Percentiles rank a stretch among this genome's conserved stretches.
Conservation (phyloP, 2,797 vertebrate species). For the Simalia tracyae region DNA sequence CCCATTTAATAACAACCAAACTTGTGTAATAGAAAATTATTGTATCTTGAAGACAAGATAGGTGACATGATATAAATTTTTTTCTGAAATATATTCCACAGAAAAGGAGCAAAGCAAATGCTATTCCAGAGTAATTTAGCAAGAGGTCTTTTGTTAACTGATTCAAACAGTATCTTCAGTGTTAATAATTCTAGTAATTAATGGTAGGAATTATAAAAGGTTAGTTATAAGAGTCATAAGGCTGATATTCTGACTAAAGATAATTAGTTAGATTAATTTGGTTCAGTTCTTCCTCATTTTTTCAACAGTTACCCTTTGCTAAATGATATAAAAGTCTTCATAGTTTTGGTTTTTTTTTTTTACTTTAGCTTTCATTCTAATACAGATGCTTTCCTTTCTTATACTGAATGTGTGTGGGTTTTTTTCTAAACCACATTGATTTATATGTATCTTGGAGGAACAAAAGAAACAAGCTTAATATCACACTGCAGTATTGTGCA, state of each 20-base stretch:
- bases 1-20: not conserved
- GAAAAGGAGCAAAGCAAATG: not conserved
- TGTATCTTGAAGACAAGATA: not conserved
- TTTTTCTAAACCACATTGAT: constrained; percentile 37
- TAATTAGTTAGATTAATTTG: constrained; percentile 14
- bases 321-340: constrained; percentile 13
- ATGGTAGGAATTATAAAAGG: not conserved
- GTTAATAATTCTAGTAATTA: not conserved
- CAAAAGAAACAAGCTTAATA: constrained; percentile 49
- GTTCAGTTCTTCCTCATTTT: constrained; percentile 31
- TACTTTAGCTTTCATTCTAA: constrained; percentile 10
- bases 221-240: not conserved
- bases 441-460: constrained; percentile 41
- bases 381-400: constrained; percentile 20
- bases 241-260: constrained; percentile 25
- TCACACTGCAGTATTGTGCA: constrained; percentile 54
- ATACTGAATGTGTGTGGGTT: constrained; percentile 4
- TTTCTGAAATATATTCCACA: not conserved
- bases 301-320: not conserved
- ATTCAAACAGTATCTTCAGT: not conserved
- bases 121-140: not conserved
- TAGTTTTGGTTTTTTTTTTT: not conserved
- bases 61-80: not conserved
- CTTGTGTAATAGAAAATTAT: not conserved
- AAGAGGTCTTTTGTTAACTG: not conserved